A percentile compares a stretch with the other conserved stretches of the same genome.
These are phyloP conservation scores for Prionailurus viverrinus DNA, from an alignment of 2,113 vertebrate genomes.

Conservation along the genomic window DNA sequence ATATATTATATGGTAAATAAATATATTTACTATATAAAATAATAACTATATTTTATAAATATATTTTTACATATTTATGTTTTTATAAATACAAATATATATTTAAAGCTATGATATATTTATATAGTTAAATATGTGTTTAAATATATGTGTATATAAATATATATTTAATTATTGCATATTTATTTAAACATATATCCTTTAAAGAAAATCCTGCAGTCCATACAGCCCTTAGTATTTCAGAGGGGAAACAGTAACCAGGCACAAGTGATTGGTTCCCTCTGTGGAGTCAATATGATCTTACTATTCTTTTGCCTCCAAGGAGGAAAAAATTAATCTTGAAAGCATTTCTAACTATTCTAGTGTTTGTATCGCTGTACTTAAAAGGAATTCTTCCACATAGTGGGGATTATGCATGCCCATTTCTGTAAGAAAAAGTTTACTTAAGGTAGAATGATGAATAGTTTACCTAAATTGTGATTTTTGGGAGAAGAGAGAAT, in stretches of 20 bases:
- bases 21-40: not conserved
- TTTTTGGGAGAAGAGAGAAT: not conserved
- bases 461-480: constrained; percentile 11
- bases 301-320: constrained; percentile 42
- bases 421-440: not conserved
- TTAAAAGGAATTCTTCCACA: constrained; percentile 10
- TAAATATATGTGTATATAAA: not conserved
- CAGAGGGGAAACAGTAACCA: not conserved
- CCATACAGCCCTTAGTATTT: not conserved
- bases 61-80: not conserved
- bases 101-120: not conserved
- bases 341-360: constrained; percentile 32
- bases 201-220: not conserved
- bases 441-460: not conserved
- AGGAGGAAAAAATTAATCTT: constrained; percentile 26
- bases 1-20: no score
- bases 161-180: not conserved
- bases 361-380: not conserved
- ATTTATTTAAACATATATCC: not conserved
- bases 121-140: not conserved
- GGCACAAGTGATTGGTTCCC: not conserved
- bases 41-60: not conserved
- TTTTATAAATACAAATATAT: not conserved
- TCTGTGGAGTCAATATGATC: not conserved
- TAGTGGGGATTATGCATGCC: not conserved